A percentile compares a stretch with the other conserved stretches of the same genome.
Conservation (phyloP, 2,113 vertebrate species). For the Myotis brandtii region DNA sequence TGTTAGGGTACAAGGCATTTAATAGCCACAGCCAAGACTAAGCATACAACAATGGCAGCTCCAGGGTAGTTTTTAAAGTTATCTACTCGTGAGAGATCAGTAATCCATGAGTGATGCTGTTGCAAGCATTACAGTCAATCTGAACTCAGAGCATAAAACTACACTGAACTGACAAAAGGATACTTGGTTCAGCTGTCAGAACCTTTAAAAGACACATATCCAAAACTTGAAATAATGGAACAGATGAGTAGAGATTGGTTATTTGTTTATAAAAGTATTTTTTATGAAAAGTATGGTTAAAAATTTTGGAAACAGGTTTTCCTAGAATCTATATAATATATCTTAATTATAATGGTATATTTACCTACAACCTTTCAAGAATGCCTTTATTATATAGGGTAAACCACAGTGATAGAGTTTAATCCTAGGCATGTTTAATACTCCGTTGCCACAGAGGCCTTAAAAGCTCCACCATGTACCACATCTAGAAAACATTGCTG, state of each 20-base stretch:
- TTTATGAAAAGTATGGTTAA: neutral
- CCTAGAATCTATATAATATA: neutral
- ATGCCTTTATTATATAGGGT: neutral
- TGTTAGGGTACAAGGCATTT: neutral
- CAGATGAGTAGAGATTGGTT: neutral
- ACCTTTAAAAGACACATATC: neutral
- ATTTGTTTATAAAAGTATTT: neutral
- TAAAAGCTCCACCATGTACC: neutral
- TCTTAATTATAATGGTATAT: neutral
- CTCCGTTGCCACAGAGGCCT: neutral
- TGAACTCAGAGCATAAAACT: neutral
- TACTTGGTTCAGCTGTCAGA: neutral
- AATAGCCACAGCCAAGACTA: neutral
- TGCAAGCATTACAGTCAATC: neutral
- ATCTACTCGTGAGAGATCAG: neutral
- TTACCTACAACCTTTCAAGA: neutral
- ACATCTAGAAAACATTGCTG: neutral
- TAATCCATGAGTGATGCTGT: neutral
- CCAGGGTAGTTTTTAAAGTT: neutral
- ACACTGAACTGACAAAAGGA: neutral
- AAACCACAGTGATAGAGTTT: neutral
- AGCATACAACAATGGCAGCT: neutral
- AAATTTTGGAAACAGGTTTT: neutral
- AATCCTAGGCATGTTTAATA: neutral
- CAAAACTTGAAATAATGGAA: neutral